Conservation (phyloP, 2,113 vertebrate genomes). For the Merops nubicus region DNA sequence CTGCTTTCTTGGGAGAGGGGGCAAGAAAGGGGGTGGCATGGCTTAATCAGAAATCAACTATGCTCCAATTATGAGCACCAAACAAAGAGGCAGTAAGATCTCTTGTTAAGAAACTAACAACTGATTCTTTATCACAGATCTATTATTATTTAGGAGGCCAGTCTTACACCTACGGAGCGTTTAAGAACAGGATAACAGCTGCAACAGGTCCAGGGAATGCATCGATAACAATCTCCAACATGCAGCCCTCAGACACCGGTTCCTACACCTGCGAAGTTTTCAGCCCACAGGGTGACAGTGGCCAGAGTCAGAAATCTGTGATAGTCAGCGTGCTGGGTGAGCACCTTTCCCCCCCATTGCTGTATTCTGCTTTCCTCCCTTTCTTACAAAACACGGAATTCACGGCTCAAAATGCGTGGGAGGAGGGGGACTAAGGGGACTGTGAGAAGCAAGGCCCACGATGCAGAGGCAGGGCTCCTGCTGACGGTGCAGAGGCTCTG, state of each 20-base stretch:
- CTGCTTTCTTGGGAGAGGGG: not conserved
- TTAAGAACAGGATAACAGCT: slow-evolving; percentile 75
- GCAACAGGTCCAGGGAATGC: slow-evolving; percentile 76
- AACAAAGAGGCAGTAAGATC: not conserved
- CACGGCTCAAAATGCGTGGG: accelerated
- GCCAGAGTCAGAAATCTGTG: slow-evolving; percentile 73
- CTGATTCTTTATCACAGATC: slow-evolving; percentile 72
- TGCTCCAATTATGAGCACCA: not conserved
- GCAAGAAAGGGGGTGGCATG: not conserved
- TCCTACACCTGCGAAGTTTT: slow-evolving; percentile 84
- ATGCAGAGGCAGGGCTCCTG: not conserved
- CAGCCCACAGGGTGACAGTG: slow-evolving; percentile 73
- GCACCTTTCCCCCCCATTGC: not conserved
- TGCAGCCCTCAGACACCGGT: slow-evolving; percentile 82
- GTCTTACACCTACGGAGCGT: slow-evolving; percentile 39
- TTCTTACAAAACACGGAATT: not conserved
- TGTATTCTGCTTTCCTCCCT: not conserved
- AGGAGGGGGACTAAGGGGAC: not conserved
- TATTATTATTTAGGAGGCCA: slow-evolving; percentile 72
- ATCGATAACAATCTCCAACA: slow-evolving; percentile 81
- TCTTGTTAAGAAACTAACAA: slow-evolving; percentile 29
- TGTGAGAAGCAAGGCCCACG: not conserved
- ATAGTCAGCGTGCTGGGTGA: slow-evolving; percentile 83
- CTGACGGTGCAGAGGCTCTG: not conserved
- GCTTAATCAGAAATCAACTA: not conserved